Evolutionary conservation across 2,888 invertebrate genomes (phyloP).

Genomic region (Cremastobaeus sp.): DNA sequence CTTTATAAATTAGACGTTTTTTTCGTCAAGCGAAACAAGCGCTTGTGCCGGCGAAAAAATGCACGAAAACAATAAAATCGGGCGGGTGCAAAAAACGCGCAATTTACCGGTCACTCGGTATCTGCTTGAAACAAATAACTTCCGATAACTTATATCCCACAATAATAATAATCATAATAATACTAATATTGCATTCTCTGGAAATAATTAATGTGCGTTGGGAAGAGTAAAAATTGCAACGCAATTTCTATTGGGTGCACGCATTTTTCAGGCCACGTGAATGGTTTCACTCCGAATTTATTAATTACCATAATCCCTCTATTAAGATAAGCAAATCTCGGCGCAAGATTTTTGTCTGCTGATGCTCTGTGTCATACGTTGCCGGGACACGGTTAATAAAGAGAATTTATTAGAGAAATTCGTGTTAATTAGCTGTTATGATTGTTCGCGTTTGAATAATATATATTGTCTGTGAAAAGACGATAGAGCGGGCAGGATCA

Average conservation of each 20-base stretch:
- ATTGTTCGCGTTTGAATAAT: constrained; percentile 22
- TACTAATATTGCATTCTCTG: neutral
- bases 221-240: constrained; percentile 7
- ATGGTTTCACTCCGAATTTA: constrained; percentile 32
- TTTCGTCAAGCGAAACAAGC: constrained; percentile 14
- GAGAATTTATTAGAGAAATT: constrained; percentile 38
- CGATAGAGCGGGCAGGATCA: too few species aligned
- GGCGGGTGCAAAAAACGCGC: neutral
- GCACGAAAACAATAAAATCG: constrained; percentile 32
- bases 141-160: too few species aligned
- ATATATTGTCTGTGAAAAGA: too few species aligned
- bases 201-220: constrained; percentile 3
- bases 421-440: constrained; percentile 15
- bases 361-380: neutral
- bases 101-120: neutral
- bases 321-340: constrained; percentile 22
- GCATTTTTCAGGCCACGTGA: constrained; percentile 5
- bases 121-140: too few species aligned
- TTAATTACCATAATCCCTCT: constrained; percentile 13
- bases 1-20: constrained; percentile 44
- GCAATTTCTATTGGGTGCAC: constrained; percentile 26
- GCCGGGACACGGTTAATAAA: constrained; percentile 7
- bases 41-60: constrained; percentile 9
- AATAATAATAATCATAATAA: constrained; percentile 1
- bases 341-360: constrained; percentile 9